Evolutionary conservation across 2,797 vertebrate genomes (phyloP).

Genomic region (Darevskia mixta): DNA sequence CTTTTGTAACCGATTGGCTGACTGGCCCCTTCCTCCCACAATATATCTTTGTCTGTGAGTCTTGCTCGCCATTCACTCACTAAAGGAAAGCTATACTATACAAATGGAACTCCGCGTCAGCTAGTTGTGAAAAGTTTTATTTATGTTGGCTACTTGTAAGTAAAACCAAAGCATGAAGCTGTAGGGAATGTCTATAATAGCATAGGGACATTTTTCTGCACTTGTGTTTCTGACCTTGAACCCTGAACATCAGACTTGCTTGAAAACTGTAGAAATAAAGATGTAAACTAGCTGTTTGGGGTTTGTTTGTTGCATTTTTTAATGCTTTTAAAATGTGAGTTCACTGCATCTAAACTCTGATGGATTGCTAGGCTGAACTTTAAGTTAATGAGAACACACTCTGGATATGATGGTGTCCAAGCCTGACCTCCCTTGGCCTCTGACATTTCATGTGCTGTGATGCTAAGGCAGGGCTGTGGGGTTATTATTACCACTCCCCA

Average conservation of each 20-base stretch:
- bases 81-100: too few species aligned
- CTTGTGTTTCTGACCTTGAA: neutral
- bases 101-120: too few species aligned
- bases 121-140: too few species aligned
- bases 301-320: neutral
- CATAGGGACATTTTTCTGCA: conserved; percentile 18
- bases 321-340: conserved; percentile 18
- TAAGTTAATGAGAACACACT: accelerated
- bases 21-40: neutral
- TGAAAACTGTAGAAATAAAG: conserved; percentile 9
- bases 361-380: conserved; percentile 35
- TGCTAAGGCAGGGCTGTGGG: neutral
- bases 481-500: neutral
- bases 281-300: neutral
- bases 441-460: neutral
- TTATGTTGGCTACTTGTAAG: too few species aligned
- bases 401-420: neutral
- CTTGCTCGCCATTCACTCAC: neutral
- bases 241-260: neutral
- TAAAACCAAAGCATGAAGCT: neutral
- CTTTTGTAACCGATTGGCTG: too few species aligned
- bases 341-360: conserved; percentile 44
- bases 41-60: neutral
- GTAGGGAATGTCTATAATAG: neutral
- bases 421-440: conserved; percentile 22